These are phyloP conservation scores for Sebastes paucispinis DNA, from an alignment of 2,797 vertebrate genomes.

Conservation along the genomic window DNA sequence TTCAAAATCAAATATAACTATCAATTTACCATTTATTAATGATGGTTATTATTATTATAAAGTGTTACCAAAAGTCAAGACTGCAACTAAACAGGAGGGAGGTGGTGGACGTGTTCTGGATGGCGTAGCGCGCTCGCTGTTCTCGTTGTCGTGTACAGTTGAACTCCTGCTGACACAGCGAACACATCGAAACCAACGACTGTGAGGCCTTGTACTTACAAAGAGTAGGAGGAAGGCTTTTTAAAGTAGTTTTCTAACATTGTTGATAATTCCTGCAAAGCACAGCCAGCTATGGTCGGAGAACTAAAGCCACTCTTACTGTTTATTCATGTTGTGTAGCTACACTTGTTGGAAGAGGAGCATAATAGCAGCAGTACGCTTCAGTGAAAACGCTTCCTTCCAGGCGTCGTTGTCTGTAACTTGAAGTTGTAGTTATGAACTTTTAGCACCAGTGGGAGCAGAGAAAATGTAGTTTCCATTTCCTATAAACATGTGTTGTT, in stretches of 20 bases:
- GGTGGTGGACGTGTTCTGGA: background rate
- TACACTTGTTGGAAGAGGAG: background rate
- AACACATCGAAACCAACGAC: background rate
- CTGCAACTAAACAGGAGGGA: background rate
- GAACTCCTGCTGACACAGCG: background rate
- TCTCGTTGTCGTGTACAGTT: background rate
- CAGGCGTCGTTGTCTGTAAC: background rate
- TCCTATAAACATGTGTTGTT: background rate
- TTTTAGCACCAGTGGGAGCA: background rate
- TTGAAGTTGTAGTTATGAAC: background rate
- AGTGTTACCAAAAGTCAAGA: background rate
- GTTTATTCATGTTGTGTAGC: background rate
- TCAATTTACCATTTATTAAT: too few species aligned
- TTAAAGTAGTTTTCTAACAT: background rate
- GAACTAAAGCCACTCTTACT: background rate
- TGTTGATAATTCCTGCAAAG: background rate
- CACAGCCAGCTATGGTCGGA: background rate
- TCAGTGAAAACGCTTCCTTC: background rate
- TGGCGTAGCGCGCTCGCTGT: background rate
- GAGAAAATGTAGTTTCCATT: background rate
- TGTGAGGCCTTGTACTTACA: background rate
- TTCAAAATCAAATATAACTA: too few species aligned
- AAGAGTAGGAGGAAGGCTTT: background rate
- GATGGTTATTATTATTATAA: too few species aligned
- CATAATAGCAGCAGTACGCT: background rate